These are phyloP conservation scores for Anser brachyrhynchus DNA, from an alignment of 2,113 vertebrate species.

Conservation along the genomic window DNA sequence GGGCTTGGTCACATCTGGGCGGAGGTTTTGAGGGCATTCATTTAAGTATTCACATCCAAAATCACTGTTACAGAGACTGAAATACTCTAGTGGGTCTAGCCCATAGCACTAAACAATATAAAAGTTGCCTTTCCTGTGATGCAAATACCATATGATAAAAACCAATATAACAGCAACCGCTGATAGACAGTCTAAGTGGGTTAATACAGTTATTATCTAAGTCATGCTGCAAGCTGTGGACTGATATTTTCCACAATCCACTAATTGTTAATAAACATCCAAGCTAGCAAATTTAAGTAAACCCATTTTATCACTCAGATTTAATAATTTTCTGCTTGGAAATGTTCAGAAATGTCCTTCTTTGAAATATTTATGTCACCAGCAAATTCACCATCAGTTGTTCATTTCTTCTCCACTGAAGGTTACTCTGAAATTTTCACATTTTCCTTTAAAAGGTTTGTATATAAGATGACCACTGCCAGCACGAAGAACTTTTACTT, in stretches of 20 bases:
- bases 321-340: conserved; percentile 33
- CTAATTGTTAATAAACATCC: background rate
- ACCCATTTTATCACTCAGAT: conserved; percentile 15
- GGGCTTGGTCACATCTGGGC: background rate
- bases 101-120: background rate
- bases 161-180: background rate
- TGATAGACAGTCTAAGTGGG: background rate
- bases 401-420: background rate
- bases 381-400: background rate
- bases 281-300: conserved; percentile 36
- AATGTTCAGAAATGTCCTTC: background rate
- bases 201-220: background rate
- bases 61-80: background rate
- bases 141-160: background rate
- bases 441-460: background rate
- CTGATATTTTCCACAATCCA: background rate
- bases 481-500: background rate
- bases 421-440: background rate
- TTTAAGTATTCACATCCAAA: background rate
- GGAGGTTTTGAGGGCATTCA: background rate
- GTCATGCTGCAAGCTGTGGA: background rate
- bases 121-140: background rate
- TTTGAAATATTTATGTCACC: background rate
- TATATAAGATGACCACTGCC: background rate
- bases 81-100: background rate